A percentile compares a stretch with the other conserved stretches of the same genome.
phyloP scores from a whole-genome alignment of 1,140 invertebrate genomes.

The Drosophila virilis region DNA sequence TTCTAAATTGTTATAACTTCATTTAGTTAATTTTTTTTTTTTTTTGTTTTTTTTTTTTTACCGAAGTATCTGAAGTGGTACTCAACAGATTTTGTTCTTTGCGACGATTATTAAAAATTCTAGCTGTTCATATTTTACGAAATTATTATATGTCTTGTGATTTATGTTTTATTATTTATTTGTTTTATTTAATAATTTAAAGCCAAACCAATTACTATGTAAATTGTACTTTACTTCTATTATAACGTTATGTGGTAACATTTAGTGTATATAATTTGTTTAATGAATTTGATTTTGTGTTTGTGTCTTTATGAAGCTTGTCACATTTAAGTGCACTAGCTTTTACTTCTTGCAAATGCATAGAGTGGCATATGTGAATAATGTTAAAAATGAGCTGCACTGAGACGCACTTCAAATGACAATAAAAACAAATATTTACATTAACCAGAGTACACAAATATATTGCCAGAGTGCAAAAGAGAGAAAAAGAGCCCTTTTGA shows the following conservation, averaged over 20 bases:
- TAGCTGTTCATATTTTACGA: background rate
- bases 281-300: no score
- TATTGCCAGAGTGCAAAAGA: conserved; percentile 12
- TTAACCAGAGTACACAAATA: conserved; percentile 46
- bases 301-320: no score
- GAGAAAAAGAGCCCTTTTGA: conserved; percentile 33
- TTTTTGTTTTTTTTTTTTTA: conserved; percentile 54
- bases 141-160: no score
- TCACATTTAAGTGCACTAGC: no score
- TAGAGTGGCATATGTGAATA: conserved; percentile 9
- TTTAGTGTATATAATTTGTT: no score
- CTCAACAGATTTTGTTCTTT: conserved; percentile 40
- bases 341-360: background rate
- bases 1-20: conserved; percentile 63
- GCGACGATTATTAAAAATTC: conserved; percentile 55
- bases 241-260: no score
- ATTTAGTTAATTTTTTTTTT: conserved; percentile 63
- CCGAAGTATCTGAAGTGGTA: conserved; percentile 48
- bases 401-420: conserved; percentile 72
- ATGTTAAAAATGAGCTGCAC: conserved; percentile 60
- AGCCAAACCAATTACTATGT: no score
- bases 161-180: no score
- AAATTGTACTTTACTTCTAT: no score
- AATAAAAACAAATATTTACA: conserved; percentile 79
- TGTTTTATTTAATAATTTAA: no score